Evolutionary conservation across 1,140 invertebrate species (phyloP).

Genomic region (Helicoverpa armigera): DNA sequence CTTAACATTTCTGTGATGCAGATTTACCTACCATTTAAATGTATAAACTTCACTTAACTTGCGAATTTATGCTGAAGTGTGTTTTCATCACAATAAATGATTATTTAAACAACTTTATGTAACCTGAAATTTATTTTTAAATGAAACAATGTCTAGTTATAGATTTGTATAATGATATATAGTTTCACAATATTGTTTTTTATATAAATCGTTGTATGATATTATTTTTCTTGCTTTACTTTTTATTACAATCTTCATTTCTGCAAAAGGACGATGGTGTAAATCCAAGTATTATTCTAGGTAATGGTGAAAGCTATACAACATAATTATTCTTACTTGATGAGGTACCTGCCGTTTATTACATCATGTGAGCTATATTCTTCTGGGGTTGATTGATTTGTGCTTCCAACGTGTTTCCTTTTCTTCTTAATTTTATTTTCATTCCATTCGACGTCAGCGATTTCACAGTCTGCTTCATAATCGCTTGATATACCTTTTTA

Average conservation of each 20-base stretch:
- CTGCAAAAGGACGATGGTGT: neutral
- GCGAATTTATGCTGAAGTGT: slow-evolving; percentile 6
- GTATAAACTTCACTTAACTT: neutral
- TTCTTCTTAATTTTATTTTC: slow-evolving; percentile 31
- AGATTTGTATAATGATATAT: slow-evolving; percentile 1
- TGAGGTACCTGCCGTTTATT: neutral
- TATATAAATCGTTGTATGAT: slow-evolving; percentile 4
- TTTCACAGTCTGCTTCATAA: slow-evolving; percentile 46
- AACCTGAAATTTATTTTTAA: neutral
- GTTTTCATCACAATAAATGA: slow-evolving; percentile 8
- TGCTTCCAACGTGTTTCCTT: slow-evolving; percentile 7
- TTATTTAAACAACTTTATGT: neutral
- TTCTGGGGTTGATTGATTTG: slow-evolving; percentile 10
- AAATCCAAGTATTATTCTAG: neutral
- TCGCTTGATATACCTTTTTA: slow-evolving; percentile 49
- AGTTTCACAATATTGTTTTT: slow-evolving; percentile 17
- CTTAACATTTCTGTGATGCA: slow-evolving; percentile 24
- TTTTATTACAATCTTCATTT: neutral
- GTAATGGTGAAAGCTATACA: neutral
- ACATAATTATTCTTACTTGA: neutral
- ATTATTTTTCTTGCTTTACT: slow-evolving; percentile 2
- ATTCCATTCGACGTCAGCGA: slow-evolving; percentile 14
- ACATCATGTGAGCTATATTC: slow-evolving; percentile 6
- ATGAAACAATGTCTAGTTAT: slow-evolving; percentile 27
- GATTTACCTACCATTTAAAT: slow-evolving; percentile 6